Percentiles rank a stretch among this genome's conserved stretches.
Evolutionary conservation across 2,888 invertebrate species (phyloP).

Genomic region (Poecilobothrus nobilitatus): DNA sequence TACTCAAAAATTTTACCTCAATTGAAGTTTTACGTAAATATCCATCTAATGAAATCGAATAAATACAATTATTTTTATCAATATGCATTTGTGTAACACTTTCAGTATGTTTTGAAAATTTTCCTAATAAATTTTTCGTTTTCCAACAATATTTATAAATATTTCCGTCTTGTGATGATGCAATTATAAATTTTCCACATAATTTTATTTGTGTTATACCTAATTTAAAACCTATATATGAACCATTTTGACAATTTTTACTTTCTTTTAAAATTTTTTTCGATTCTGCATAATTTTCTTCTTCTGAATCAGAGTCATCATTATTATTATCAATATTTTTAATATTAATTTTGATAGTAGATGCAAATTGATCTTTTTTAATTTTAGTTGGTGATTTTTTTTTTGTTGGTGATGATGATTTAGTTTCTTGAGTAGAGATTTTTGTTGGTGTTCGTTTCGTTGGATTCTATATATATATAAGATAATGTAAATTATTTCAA

Average conservation of each 20-base stretch:
- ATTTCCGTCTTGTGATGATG: slow-evolving; percentile 40
- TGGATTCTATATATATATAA: too few species aligned
- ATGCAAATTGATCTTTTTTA: not conserved
- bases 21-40: slow-evolving; percentile 38
- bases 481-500: too few species aligned
- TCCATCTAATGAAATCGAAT: slow-evolving; percentile 40
- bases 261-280: not conserved
- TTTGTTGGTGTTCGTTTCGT: not conserved
- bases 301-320: slow-evolving; percentile 25
- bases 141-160: slow-evolving; percentile 37
- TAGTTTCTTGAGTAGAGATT: not conserved
- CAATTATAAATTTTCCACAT: slow-evolving; percentile 33
- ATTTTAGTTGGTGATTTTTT: not conserved
- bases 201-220: slow-evolving; percentile 37
- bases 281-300: not conserved
- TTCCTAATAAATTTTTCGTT: slow-evolving; percentile 32
- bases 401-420: too few species aligned
- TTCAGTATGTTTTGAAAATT: slow-evolving; percentile 39
- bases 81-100: slow-evolving; percentile 38
- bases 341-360: not conserved
- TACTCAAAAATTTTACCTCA: slow-evolving; percentile 28
- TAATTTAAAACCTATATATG: slow-evolving; percentile 29
- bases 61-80: slow-evolving; percentile 30
- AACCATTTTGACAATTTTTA: slow-evolving; percentile 22
- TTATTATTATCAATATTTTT: slow-evolving; percentile 20